Evolutionary conservation across 2,888 invertebrate species (phyloP).

Genomic region (Dasypolia templi): DNA sequence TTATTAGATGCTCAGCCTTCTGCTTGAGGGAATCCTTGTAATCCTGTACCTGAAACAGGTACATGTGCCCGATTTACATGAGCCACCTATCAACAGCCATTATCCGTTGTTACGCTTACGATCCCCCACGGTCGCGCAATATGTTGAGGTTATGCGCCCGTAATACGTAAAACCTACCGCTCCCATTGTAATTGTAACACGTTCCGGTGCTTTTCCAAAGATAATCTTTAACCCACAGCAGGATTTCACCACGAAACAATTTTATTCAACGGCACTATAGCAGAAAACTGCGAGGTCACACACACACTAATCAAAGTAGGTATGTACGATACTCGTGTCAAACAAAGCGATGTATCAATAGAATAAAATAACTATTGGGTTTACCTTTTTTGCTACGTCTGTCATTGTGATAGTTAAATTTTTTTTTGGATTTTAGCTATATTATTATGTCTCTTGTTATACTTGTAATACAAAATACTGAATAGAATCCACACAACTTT

Average conservation of each 20-base stretch:
- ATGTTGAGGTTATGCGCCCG: slow-evolving; percentile 79
- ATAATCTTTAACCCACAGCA: slow-evolving; percentile 13
- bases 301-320: slow-evolving; percentile 76
- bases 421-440: slow-evolving; percentile 61
- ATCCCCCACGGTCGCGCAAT: slow-evolving; percentile 69
- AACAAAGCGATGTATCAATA: slow-evolving; percentile 71
- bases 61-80: slow-evolving; percentile 64
- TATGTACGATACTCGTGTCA: slow-evolving; percentile 77
- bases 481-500: slow-evolving; percentile 65
- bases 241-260: slow-evolving; percentile 35
- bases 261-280: slow-evolving; percentile 59
- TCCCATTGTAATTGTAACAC: slow-evolving; percentile 64
- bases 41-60: slow-evolving; percentile 93
- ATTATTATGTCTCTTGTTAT: slow-evolving; percentile 58
- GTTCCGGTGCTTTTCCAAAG: slow-evolving; percentile 31
- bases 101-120: slow-evolving; percentile 55
- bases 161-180: slow-evolving; percentile 69
- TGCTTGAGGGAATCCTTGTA: slow-evolving; percentile 97
- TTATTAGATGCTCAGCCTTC: slow-evolving; percentile 96
- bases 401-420: slow-evolving; percentile 79
- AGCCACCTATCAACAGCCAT: slow-evolving; percentile 68
- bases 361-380: slow-evolving; percentile 56
- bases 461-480: slow-evolving; percentile 63
- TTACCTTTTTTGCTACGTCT: slow-evolving; percentile 88
- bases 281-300: slow-evolving; percentile 76